Evolutionary conservation across 2,888 invertebrate species (phyloP).

Genomic region (Homarus gammarus): DNA sequence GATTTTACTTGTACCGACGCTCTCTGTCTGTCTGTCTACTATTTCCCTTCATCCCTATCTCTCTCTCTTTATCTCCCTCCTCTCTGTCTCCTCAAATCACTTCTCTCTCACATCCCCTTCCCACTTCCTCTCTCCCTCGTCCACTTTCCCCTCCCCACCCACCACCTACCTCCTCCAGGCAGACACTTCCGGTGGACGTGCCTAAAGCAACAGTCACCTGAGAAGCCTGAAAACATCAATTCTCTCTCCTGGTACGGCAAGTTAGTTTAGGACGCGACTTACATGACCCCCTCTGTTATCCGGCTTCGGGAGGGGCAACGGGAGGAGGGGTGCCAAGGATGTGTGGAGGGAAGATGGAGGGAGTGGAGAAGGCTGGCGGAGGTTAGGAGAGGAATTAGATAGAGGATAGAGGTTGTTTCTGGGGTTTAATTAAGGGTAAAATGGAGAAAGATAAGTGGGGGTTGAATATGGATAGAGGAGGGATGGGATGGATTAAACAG

Average conservation of each 20-base stretch:
- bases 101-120: too few species aligned
- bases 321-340: background rate
- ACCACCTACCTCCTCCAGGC: background rate
- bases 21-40: background rate
- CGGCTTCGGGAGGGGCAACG: background rate
- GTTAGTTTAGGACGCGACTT: constrained; percentile 41
- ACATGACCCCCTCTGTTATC: background rate
- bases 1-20: too few species aligned
- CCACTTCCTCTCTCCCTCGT: background rate
- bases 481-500: too few species aligned
- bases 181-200: background rate
- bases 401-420: too few species aligned
- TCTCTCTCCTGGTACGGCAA: constrained; percentile 6
- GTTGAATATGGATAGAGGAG: too few species aligned
- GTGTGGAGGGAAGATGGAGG: background rate
- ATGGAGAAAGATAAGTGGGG: too few species aligned
- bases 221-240: constrained; percentile 40
- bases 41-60: background rate
- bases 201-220: constrained; percentile 58
- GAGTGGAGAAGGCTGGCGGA: background rate
- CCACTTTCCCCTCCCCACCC: background rate
- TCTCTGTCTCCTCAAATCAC: background rate
- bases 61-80: background rate
- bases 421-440: too few species aligned
- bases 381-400: background rate